These are phyloP conservation scores for Hyposmocoma kahamanoa DNA, from an alignment of 1,140 invertebrate species.

Conservation along the genomic window DNA sequence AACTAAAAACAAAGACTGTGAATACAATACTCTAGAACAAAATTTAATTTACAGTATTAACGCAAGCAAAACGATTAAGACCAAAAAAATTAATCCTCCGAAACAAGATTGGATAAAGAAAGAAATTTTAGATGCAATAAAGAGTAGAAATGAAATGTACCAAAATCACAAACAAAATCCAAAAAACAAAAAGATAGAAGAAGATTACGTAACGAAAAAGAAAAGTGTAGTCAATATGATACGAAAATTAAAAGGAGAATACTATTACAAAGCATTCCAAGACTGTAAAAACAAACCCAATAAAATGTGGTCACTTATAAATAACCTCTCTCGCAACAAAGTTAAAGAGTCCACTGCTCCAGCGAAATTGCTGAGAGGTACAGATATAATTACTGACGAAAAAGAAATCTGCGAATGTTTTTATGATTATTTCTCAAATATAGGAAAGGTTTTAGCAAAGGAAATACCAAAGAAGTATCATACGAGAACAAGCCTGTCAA, in stretches of 20 bases:
- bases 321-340: neutral
- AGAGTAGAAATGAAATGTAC: conserved; percentile 9
- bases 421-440: conserved; percentile 2
- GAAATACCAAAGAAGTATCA: too few species aligned
- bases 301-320: neutral
- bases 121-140: conserved; percentile 13
- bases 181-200: too few species aligned
- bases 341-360: neutral
- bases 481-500: too few species aligned
- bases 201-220: neutral
- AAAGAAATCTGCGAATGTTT: neutral
- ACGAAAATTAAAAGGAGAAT: neutral
- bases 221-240: neutral
- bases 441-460: neutral
- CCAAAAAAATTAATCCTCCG: conserved; percentile 14
- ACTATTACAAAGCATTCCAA: conserved; percentile 1
- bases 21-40: neutral
- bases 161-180: neutral
- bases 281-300: neutral
- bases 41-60: neutral
- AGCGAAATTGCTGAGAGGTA: neutral
- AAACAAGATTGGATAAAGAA: conserved; percentile 20
- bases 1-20: neutral
- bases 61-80: conserved; percentile 7
- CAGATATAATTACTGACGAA: neutral